Conservation (phyloP, 2,113 vertebrate species). For the Macroglossus sobrinus region DNA sequence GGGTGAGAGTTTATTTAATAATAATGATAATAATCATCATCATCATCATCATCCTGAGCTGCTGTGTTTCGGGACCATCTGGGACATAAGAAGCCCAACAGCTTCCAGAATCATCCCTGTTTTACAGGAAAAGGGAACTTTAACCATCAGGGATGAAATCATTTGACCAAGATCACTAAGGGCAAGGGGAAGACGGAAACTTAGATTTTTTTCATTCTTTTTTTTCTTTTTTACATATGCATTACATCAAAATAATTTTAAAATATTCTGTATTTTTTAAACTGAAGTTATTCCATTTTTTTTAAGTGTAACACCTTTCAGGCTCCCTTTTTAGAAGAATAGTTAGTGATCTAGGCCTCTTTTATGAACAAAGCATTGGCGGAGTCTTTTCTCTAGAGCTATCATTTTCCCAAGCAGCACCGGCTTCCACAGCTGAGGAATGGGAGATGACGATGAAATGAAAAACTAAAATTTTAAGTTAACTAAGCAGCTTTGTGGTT, state of each 20-base stretch:
- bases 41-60: neutral
- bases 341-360: no score
- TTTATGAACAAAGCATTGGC: neutral
- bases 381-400: neutral
- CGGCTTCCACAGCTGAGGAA: neutral
- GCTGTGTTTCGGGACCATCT: rapidly evolving
- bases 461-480: neutral
- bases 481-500: neutral
- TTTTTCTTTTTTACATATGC: neutral
- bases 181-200: neutral
- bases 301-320: neutral
- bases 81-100: neutral
- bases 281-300: neutral
- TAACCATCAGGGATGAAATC: neutral
- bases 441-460: neutral
- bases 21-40: no score
- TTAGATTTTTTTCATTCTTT: neutral
- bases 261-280: neutral
- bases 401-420: neutral
- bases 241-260: neutral
- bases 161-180: neutral
- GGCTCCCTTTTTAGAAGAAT: neutral
- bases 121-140: neutral
- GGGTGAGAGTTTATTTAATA: no score
- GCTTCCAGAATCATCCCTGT: no score